phyloP scores from a whole-genome alignment of 2,888 invertebrate genomes.

The Ornithoptera alexandrae region DNA sequence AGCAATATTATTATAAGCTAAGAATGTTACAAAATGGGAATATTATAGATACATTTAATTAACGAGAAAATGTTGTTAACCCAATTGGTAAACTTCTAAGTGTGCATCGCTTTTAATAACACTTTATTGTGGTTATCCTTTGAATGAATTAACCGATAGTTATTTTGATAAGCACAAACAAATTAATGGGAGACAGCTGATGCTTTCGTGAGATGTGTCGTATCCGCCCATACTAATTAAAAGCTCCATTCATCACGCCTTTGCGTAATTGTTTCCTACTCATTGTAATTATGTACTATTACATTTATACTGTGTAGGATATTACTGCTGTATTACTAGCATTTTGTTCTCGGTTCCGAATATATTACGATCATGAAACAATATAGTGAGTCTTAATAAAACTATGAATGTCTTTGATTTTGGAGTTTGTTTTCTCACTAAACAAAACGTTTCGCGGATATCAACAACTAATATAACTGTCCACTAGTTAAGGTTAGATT shows the following conservation, averaged over 20 bases:
- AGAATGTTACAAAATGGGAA: neutral
- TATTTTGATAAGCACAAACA: conserved; percentile 16
- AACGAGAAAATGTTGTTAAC: too few relatives aligned
- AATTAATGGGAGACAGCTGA: conserved; percentile 25
- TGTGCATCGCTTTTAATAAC: too few relatives aligned
- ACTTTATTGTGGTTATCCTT: neutral
- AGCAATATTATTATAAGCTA: neutral
- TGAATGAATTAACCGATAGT: conserved; percentile 16
- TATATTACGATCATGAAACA: neutral
- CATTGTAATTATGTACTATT: conserved; percentile 24
- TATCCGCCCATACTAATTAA: conserved; percentile 25
- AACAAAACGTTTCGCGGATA: too few relatives aligned
- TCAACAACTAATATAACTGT: too few relatives aligned
- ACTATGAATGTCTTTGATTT: too few relatives aligned
- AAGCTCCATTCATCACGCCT: conserved; percentile 27
- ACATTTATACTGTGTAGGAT: conserved; percentile 4
- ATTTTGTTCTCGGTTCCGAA: conserved; percentile 5
- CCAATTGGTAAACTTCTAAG: too few relatives aligned
- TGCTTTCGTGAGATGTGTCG: conserved; percentile 14
- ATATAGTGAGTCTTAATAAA: too few relatives aligned
- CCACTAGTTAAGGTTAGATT: too few relatives aligned
- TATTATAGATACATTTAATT: too few relatives aligned
- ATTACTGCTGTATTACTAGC: neutral
- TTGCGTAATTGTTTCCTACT: conserved; percentile 26
- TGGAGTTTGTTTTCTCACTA: too few relatives aligned